phyloP scores from a whole-genome alignment of 2,888 invertebrate genomes.

The Stegophylla sp. region DNA sequence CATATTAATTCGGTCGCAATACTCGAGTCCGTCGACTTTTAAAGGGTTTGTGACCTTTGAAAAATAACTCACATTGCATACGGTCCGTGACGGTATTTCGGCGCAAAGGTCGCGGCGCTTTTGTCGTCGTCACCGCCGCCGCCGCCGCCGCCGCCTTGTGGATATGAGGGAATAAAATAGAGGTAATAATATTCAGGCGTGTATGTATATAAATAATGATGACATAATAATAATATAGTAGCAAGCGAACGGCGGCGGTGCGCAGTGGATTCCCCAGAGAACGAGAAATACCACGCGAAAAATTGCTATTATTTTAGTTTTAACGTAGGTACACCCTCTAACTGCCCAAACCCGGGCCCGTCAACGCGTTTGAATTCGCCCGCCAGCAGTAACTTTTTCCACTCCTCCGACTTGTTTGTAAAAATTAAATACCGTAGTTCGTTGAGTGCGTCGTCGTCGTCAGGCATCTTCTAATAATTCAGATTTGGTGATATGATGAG shows the following conservation, averaged over 20 bases:
- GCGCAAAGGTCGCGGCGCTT: slow-evolving; percentile 36
- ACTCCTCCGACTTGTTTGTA: no score
- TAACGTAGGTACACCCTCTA: no score
- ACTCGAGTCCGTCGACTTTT: slow-evolving; percentile 38
- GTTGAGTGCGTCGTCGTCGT: no score
- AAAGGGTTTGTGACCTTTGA: slow-evolving; percentile 50
- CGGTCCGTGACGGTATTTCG: slow-evolving; percentile 48
- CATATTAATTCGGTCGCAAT: background rate
- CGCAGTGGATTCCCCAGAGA: background rate
- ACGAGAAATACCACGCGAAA: background rate
- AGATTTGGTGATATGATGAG: no score
- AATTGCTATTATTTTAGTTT: background rate
- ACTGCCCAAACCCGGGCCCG: no score
- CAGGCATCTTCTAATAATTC: no score
- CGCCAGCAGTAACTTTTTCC: no score
- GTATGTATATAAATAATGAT: no score
- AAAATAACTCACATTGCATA: slow-evolving; percentile 13
- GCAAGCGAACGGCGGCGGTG: background rate
- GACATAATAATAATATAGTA: background rate
- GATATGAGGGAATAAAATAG: background rate
- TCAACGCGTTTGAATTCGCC: no score
- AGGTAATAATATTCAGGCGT: background rate
- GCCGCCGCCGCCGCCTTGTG: background rate
- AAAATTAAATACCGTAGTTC: no score
- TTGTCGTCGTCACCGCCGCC: background rate